phyloP scores from a whole-genome alignment of 2,797 vertebrate species.

The Echeneis naucrates region DNA sequence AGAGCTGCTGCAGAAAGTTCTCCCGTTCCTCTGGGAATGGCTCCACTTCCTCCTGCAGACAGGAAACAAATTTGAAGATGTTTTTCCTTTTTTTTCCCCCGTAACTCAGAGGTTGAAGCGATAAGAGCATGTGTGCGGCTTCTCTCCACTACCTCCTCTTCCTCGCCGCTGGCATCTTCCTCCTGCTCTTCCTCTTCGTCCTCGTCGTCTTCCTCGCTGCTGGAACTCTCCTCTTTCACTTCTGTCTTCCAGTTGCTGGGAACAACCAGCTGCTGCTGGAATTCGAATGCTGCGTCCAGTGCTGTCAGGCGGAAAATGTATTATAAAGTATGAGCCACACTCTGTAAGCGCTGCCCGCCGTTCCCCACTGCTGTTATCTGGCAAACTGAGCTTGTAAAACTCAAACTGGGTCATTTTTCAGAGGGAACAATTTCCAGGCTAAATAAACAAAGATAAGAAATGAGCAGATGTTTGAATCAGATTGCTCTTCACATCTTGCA shows the following conservation, averaged over 20 bases:
- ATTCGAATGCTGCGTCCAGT: slow-evolving; percentile 83
- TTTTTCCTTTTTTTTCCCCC: background rate
- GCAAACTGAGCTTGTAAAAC: slow-evolving; percentile 4
- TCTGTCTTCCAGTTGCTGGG: slow-evolving; percentile 85
- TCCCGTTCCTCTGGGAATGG: slow-evolving; percentile 87
- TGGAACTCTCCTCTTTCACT: slow-evolving; percentile 87
- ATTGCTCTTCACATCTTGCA: slow-evolving; percentile 7
- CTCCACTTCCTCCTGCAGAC: slow-evolving; percentile 86
- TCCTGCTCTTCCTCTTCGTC: slow-evolving; percentile 84
- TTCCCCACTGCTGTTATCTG: slow-evolving; percentile 6
- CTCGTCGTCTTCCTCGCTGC: slow-evolving; percentile 85
- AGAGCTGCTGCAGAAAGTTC: slow-evolving; percentile 88
- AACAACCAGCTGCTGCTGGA: slow-evolving; percentile 77
- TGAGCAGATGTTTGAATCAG: slow-evolving; percentile 7
- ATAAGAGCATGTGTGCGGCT: background rate
- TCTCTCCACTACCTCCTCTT: slow-evolving; percentile 80
- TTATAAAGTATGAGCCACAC: background rate
- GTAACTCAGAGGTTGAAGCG: background rate
- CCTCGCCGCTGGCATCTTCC: slow-evolving; percentile 79
- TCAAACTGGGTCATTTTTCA: slow-evolving; percentile 2
- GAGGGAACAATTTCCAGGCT: slow-evolving; percentile 8
- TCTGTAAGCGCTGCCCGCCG: background rate
- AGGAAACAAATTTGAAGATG: slow-evolving; percentile 50
- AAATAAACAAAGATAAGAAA: slow-evolving; percentile 22
- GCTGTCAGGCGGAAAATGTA: slow-evolving; percentile 63